Base-by-base conservation (phyloP, 2,797 vertebrate species). In the Phataginus tetradactyla region DNA sequence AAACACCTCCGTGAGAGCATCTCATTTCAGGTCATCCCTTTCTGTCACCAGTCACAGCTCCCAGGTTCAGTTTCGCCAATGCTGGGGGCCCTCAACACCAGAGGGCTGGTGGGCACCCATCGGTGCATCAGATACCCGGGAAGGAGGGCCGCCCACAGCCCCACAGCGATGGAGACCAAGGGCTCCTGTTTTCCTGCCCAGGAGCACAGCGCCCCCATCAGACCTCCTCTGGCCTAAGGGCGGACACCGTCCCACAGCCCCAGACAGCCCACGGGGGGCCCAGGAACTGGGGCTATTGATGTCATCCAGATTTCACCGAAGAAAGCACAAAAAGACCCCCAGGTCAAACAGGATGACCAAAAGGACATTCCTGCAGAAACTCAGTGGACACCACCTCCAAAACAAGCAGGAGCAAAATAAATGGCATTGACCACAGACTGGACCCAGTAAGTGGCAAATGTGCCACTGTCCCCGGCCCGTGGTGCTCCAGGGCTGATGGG, bases 201-300 rank as follows among this genome's bases (percentile, higher is more conserved):
- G 78, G 34, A 17, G 12, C 5, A 5, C 0, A 10, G 64, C 29
- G 34, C 6, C 39, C 49, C 45, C 14, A 1, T 0, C 2, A 4
- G 25, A 21, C 12, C 4, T 23, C 77, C 32, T 13, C n/a, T 1
- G 0, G 4, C 3, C 7, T 10, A 0, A 4, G 39, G 68, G 34
- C 37, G 49, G 85, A 72, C 2, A 18, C 0, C 4, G 49, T 7
- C n/a, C 29, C 0, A 0, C 32, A 0, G 27, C 66, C 23, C 37
- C 25, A 49, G 64, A 13, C 15, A 51, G 18, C 12, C 27, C 53
- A 2, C 0, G 13, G 66, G 29, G 25, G 63, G 37, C 42, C 72
- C n/a, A 18, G 15, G 1, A 27, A 64, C 1, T 0, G 0, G 57
- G 4, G 4, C 2, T 21, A 39, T 51, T n/a, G 1, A 14, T 12